Evolutionary conservation across 2,797 vertebrate species (phyloP).

Genomic region (Liparis tanakae): DNA sequence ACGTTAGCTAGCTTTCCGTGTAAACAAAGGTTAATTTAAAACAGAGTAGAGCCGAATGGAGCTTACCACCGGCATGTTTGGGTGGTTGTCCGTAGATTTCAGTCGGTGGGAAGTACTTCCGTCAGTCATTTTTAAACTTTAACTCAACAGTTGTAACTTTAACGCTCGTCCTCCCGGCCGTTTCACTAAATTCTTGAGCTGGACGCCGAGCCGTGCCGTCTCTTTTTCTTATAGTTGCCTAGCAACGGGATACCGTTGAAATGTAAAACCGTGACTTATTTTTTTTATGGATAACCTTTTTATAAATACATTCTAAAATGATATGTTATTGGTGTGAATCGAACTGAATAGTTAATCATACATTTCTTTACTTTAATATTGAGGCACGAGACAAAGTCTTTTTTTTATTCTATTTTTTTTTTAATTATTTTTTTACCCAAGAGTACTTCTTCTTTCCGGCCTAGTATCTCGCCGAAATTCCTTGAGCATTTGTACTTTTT

Average conservation of each 20-base stretch:
- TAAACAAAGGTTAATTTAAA: no score
- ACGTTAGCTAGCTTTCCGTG: background rate
- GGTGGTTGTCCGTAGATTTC: slow-evolving; percentile 33
- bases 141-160: background rate
- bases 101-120: slow-evolving; percentile 5
- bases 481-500: background rate
- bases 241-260: slow-evolving; percentile 34
- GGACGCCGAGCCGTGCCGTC: background rate
- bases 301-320: background rate
- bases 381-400: no score
- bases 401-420: background rate
- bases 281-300: background rate
- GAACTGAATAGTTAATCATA: background rate
- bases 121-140: slow-evolving; percentile 44
- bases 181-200: background rate
- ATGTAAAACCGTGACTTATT: background rate
- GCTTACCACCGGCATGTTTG: slow-evolving; percentile 54
- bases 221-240: slow-evolving; percentile 50
- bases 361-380: no score
- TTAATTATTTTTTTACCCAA: no score
- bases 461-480: background rate
- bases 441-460: background rate
- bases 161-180: no score
- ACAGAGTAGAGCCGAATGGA: background rate
- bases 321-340: no score